Conservation (phyloP, 2,888 invertebrate species). For the Synergus umbraculus region DNA sequence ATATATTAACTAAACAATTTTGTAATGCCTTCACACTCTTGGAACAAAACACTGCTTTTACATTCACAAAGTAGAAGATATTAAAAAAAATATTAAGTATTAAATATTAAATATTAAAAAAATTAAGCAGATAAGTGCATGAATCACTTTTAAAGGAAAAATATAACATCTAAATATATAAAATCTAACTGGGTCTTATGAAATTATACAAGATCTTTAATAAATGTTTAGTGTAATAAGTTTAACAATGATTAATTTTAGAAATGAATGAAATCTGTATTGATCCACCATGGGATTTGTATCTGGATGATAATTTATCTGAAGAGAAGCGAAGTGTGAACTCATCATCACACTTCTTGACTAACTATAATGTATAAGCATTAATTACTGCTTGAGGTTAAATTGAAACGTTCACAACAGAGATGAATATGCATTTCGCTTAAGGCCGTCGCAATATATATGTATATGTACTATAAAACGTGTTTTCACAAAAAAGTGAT, state of each 20-base stretch:
- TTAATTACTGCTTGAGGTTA: slow-evolving; percentile 39
- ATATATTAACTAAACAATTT: slow-evolving; percentile 4
- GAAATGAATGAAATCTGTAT: slow-evolving; percentile 6
- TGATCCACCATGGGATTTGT: background rate
- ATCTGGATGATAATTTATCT: slow-evolving; percentile 1
- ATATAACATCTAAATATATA: background rate
- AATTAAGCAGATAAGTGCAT: background rate
- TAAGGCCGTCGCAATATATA: background rate
- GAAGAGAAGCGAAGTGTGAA: slow-evolving; percentile 15
- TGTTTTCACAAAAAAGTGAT: slow-evolving; percentile 23
- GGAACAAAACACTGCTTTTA: background rate
- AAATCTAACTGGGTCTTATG: background rate
- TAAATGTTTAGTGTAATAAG: background rate
- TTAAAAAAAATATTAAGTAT: background rate
- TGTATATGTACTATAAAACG: background rate
- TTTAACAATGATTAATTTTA: slow-evolving; percentile 15
- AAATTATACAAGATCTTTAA: background rate
- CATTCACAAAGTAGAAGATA: background rate
- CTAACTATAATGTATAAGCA: slow-evolving; percentile 28
- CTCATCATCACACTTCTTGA: slow-evolving; percentile 28
- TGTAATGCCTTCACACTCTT: background rate
- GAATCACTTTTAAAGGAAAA: background rate
- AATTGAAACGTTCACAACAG: slow-evolving; percentile 31
- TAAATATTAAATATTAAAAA: background rate
- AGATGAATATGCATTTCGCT: slow-evolving; percentile 30